These are phyloP conservation scores for Paguma larvata DNA, from an alignment of 2,797 vertebrate genomes.

Conservation along the genomic window DNA sequence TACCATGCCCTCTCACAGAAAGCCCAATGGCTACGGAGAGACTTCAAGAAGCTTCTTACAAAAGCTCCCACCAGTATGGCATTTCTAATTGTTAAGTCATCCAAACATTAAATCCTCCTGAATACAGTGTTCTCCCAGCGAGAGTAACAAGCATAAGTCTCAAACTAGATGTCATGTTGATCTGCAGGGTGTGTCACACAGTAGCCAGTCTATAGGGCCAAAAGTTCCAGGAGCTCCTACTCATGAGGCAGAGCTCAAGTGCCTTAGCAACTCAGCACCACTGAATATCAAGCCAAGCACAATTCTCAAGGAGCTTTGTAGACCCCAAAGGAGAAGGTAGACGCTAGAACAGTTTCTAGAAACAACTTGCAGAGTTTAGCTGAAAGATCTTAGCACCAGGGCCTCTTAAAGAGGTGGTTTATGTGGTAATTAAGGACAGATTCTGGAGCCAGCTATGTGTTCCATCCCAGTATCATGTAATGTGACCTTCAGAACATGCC, in stretches of 20 bases:
- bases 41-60: not conserved
- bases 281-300: not conserved
- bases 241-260: not conserved
- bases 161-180: not conserved
- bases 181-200: not conserved
- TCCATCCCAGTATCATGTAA: not conserved
- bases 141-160: not conserved
- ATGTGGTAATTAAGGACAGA: not conserved
- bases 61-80: not conserved
- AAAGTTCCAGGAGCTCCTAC: not conserved
- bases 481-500: not conserved
- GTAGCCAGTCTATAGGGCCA: not conserved
- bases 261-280: not conserved
- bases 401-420: not conserved
- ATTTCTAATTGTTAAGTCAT: not conserved
- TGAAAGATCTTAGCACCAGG: not conserved
- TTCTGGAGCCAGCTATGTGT: not conserved
- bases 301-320: not conserved
- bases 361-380: not conserved
- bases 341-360: not conserved
- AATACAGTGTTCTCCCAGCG: not conserved
- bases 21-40: not conserved
- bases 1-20: not conserved
- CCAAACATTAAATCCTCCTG: not conserved
- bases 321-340: not conserved